A percentile compares a stretch with the other conserved stretches of the same genome.
Evolutionary conservation across 2,888 invertebrate genomes (phyloP).

Genomic region (Agrochola circellaris): DNA sequence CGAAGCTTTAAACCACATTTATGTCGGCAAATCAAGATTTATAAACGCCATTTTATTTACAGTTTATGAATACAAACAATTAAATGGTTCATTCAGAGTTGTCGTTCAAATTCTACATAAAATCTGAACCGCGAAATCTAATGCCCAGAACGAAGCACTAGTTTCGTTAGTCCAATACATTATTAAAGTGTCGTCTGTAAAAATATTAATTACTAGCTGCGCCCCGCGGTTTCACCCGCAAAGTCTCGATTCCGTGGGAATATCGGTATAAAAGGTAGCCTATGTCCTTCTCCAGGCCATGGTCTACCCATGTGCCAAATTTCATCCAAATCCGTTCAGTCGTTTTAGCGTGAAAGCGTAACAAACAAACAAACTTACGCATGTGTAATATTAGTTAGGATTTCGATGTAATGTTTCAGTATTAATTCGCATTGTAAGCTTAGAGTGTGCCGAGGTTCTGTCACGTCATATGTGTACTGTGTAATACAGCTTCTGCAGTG

Average conservation of each 20-base stretch:
- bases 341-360: no score
- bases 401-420: neutral
- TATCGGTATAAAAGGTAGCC: no score
- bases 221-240: no score
- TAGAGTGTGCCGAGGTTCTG: neutral
- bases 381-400: no score
- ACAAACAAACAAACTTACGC: no score
- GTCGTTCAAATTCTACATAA: conserved; percentile 24
- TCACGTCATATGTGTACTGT: neutral
- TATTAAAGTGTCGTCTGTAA: neutral
- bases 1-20: no score
- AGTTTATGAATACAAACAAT: neutral
- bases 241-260: no score
- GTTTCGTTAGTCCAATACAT: neutral
- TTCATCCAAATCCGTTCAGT: no score
- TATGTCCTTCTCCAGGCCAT: no score
- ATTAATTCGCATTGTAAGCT: neutral
- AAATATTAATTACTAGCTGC: neutral
- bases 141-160: conserved; percentile 15
- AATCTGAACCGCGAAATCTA: conserved; percentile 10
- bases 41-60: neutral
- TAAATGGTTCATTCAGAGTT: neutral
- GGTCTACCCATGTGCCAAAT: no score
- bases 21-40: neutral
- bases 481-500: conserved; percentile 9